phyloP scores from a whole-genome alignment of 2,113 vertebrate species.

The Eidolon helvum region DNA sequence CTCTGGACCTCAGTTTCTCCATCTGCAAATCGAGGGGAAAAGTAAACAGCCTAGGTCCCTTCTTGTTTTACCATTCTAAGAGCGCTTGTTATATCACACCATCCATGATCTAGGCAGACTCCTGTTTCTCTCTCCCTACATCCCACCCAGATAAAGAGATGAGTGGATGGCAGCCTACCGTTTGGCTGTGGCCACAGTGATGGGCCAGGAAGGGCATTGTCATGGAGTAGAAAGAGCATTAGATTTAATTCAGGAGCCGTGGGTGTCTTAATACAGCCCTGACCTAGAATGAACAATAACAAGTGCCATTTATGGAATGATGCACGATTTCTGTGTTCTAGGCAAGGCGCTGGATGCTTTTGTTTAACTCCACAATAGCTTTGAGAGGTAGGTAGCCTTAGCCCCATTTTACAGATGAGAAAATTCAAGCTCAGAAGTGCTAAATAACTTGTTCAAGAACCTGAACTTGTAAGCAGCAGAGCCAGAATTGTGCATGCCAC shows the following conservation, averaged over 20 bases:
- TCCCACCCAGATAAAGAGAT: background rate
- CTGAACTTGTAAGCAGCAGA: background rate
- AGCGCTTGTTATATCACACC: background rate
- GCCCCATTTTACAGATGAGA: background rate
- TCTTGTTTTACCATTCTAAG: background rate
- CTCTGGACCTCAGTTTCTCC: background rate
- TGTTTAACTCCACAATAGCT: background rate
- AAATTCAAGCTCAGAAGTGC: background rate
- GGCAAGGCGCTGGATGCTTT: background rate
- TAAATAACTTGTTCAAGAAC: background rate
- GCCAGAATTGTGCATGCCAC: accelerated
- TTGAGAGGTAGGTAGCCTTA: background rate
- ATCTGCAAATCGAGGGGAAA: background rate
- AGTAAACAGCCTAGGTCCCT: background rate
- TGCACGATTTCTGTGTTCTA: accelerated
- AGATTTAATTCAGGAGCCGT: background rate
- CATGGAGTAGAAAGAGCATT: background rate
- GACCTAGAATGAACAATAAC: background rate
- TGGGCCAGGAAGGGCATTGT: background rate
- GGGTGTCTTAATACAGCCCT: background rate
- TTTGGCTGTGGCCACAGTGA: background rate
- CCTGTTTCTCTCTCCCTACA: background rate
- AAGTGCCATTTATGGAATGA: background rate
- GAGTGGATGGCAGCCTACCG: background rate
- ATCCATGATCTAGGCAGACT: background rate